Percentiles rank a stretch among this genome's conserved stretches.
phyloP scores from a whole-genome alignment of 2,888 invertebrate genomes.

The Brachyptera risi region DNA sequence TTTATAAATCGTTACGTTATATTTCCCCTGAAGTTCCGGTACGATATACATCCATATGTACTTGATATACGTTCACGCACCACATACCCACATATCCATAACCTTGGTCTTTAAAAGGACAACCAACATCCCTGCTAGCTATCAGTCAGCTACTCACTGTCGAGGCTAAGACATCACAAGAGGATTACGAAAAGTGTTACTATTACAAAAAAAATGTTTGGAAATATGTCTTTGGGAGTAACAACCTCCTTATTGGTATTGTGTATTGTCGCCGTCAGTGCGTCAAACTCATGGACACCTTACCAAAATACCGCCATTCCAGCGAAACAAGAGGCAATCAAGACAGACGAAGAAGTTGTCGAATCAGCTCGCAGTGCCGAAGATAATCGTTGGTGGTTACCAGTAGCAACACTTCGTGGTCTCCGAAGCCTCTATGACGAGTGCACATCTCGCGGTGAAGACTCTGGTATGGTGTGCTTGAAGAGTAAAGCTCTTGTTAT shows the following conservation, averaged over 20 bases:
- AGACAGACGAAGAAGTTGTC: neutral
- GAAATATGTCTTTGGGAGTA: neutral
- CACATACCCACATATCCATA: constrained; percentile 16
- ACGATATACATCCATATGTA: neutral
- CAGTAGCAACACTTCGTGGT: constrained; percentile 39
- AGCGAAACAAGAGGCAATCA: neutral
- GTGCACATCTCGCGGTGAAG: constrained; percentile 55
- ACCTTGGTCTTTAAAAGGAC: constrained; percentile 11
- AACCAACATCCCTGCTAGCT: neutral
- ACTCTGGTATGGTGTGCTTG: constrained; percentile 52
- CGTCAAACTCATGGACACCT: neutral
- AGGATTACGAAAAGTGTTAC: too few relatives aligned
- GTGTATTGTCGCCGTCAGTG: neutral
- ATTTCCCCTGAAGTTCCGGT: neutral
- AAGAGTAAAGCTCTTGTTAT: constrained; percentile 54
- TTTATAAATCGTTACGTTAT: neutral
- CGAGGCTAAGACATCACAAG: neutral
- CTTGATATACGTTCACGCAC: constrained; percentile 20
- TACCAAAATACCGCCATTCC: neutral
- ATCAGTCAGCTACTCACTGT: neutral
- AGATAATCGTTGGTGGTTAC: constrained; percentile 5
- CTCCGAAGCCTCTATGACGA: constrained; percentile 49
- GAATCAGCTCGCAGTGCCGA: neutral
- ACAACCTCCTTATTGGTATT: neutral
- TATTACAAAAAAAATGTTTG: too few relatives aligned